Base-by-base conservation (phyloP, 2,797 vertebrate genomes). In the Gymnothorax reevesii region DNA sequence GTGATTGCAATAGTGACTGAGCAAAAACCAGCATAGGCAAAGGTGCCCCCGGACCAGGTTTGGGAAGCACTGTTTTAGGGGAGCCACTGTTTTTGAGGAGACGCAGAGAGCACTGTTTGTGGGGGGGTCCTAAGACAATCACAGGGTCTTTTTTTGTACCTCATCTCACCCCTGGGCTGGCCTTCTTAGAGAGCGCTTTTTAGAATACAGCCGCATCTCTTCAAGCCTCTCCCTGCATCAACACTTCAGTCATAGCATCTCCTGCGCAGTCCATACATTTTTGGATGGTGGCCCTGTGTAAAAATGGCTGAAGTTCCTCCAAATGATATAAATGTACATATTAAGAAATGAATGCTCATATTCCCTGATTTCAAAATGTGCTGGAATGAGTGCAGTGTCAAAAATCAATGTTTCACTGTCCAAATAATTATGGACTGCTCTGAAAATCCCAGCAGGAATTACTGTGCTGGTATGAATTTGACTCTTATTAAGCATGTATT, bases 91-190 rank as follows among this genome's bases (percentile, higher is more conserved):
- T 52, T 88, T 55, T 86, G 86, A 75, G 77, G 77, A 71, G 85
- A 84, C 60, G 55, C 87, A n/a, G 69, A 88, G 66, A 66, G 49
- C 84, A 83, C 84, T 57, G 88, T 84, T 83, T 83, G 83, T 91
- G 86, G 83, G 2, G 90, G 90, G 88, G 89, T 84, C 86, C 85
- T 5, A 0, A 22, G 33, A 90, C 90, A 93, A 91, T 90, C 52
- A 9, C 90, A 89, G 90, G 86, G 87, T 91, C 90, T 91, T 88
- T 13, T 55, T 13, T 13, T 75, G 10, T 75, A 33, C 22, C 73
- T 42, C 75, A 7, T 86, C 89, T 85, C 83, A 8, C 54, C 54
- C 20, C 54, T 7, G 12, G 49, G 13, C 77, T 42, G 2, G 52
- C 22, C 20, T 82, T 20, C 49, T 59, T n/a, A 25, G 22, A 55